Percentiles rank a stretch among this genome's conserved stretches.
Conservation (phyloP, 1,140 invertebrate genomes). For the Orchestia grillus region DNA sequence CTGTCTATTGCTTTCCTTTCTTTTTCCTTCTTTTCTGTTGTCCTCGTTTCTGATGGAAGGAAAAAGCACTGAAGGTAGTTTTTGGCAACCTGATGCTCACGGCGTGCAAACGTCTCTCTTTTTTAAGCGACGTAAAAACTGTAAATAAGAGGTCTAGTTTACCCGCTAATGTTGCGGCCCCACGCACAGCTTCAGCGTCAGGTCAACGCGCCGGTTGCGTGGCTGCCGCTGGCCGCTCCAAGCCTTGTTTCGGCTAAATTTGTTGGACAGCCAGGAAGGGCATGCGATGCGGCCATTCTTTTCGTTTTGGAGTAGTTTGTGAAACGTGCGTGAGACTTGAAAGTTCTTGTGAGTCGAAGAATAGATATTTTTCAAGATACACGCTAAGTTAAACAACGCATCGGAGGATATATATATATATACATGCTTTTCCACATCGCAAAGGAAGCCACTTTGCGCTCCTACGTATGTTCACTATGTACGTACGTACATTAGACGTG, state of each 20-base stretch:
- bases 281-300: background rate
- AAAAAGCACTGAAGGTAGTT: background rate
- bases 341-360: background rate
- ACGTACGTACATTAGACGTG: background rate
- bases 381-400: too few relatives aligned
- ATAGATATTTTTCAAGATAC: too few relatives aligned
- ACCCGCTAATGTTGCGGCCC: background rate
- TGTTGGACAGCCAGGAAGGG: background rate
- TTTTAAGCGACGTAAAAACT: background rate
- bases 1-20: background rate
- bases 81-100: background rate
- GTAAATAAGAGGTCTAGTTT: background rate
- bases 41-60: background rate
- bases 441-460: too few relatives aligned
- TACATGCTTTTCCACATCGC: too few relatives aligned
- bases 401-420: too few relatives aligned
- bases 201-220: background rate
- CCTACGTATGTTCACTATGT: background rate
- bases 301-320: background rate
- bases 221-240: background rate
- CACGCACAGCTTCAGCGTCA: background rate
- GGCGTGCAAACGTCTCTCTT: background rate
- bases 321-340: background rate
- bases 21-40: background rate
- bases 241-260: background rate